These are phyloP conservation scores for Meloidogyne hapla DNA, from an alignment of 1,140 invertebrate species.

Conservation along the genomic window DNA sequence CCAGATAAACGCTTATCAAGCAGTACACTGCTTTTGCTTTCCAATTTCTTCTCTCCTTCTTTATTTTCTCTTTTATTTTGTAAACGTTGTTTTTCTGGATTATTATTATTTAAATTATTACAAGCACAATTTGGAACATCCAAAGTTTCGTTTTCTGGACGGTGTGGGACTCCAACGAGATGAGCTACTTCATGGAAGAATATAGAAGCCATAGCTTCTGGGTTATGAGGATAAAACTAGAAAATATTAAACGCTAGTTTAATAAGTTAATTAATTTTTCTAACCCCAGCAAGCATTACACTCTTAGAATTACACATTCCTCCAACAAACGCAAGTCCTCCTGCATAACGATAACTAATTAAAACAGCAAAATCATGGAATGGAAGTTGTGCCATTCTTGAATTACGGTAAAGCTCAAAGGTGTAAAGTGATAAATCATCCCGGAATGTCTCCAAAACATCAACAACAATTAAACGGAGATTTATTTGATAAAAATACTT, in stretches of 20 bases:
- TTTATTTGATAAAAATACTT: constrained; percentile 61
- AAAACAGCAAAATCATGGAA: constrained; percentile 57
- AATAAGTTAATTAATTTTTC: background rate
- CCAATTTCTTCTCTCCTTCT: constrained; percentile 17
- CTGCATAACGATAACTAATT: constrained; percentile 58
- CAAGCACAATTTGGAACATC: constrained; percentile 57
- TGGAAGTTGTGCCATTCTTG: constrained; percentile 44
- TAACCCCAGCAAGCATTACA: constrained; percentile 57
- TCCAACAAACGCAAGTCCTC: constrained; percentile 57
- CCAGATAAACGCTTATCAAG: background rate
- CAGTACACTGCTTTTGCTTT: background rate
- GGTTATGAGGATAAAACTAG: constrained; percentile 62
- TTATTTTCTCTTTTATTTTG: background rate
- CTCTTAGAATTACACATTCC: constrained; percentile 53
- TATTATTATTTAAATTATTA: constrained; percentile 6
- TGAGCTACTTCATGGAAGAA: constrained; percentile 62
- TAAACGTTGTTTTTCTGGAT: background rate
- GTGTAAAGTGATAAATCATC: constrained; percentile 57
- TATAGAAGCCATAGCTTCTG: constrained; percentile 58
- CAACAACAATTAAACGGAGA: constrained; percentile 53
- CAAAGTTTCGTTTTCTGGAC: constrained; percentile 45
- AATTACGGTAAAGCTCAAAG: constrained; percentile 57
- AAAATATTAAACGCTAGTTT: background rate
- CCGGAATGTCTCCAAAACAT: constrained; percentile 54
- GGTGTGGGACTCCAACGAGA: constrained; percentile 53